These are phyloP conservation scores for Sebastes vulpes DNA, from an alignment of 2,797 vertebrate genomes.

Conservation along the genomic window DNA sequence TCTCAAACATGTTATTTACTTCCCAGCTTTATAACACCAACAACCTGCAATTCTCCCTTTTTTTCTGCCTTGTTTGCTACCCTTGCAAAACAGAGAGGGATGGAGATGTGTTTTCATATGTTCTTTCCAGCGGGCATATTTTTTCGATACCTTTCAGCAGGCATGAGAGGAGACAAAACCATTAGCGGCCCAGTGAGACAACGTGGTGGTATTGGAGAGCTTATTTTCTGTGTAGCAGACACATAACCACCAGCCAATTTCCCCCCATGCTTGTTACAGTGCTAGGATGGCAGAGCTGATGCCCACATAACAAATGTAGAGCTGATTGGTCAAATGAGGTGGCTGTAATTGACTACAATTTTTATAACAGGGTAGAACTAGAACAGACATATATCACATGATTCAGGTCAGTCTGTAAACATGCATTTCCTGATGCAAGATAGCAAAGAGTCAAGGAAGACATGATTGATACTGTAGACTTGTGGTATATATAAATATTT, in stretches of 20 bases:
- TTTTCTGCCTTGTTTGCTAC: conserved; percentile 31
- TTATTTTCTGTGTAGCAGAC: conserved; percentile 53
- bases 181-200: conserved; percentile 61
- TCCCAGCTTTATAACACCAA: not conserved
- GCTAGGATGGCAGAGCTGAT: conserved; percentile 26
- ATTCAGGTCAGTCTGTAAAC: not conserved
- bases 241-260: conserved; percentile 49
- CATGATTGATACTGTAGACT: not conserved
- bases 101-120: not conserved
- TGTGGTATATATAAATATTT: not conserved
- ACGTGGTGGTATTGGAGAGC: conserved; percentile 34
- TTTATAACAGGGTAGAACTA: conserved; percentile 13
- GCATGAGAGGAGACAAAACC: conserved; percentile 41
- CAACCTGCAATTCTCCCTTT: not conserved
- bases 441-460: not conserved
- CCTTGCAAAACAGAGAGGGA: not conserved
- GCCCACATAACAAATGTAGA: conserved; percentile 28
- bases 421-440: not conserved
- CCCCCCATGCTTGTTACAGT: conserved; percentile 34
- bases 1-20: conserved; percentile 8
- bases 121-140: conserved; percentile 18
- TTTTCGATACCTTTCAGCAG: conserved; percentile 48
- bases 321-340: conserved; percentile 44
- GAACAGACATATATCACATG: not conserved
- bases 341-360: conserved; percentile 47